Evolutionary conservation across 2,888 invertebrate genomes (phyloP), one percentile per base, ranked within the genome.

Genomic region (Synergus gifuensis): DNA sequence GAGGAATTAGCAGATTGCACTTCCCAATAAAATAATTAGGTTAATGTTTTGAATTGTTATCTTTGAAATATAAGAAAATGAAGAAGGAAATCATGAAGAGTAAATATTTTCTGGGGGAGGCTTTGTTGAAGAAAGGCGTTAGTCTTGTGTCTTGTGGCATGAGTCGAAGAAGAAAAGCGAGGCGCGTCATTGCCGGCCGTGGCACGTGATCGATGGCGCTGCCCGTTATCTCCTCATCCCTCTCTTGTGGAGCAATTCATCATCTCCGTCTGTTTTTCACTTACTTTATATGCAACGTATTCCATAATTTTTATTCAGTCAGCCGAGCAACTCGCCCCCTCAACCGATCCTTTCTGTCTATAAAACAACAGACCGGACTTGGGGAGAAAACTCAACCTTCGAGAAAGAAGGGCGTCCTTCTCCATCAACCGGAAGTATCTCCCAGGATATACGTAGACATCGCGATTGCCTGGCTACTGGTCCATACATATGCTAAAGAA

Each of bases 241-340:
- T 79, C 79, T 54, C 40, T 7, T 69, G 14, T 78, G 81, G 81
- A 87, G 92, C 91, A 92, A 92, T 92, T 92, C 91, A 92, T 92
- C 92, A 92, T 92, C 90, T 91, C 89, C 87, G 91, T 90, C 91
- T 92, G 92, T 91, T 92, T 91, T 92, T 92, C 91, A 92, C 92
- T 92, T 91, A 91, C 90, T 92, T 91, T 92, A 91, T 92, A 92
- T 92, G 92, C 92, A 92, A 91, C 91, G 92, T 92, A 91, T 92
- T 91, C 91, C 90, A 88, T 91, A 91, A 92, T 92, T 92, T 91
- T 92, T 92, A 92, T 92, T 90, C 91, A 91, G 89, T 91, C 90
- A 88, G 87, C 85, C 87, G 84, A 85, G 85, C 80, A 81, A 82
- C 78, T 78, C 84, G 77, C 83, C 83, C 77, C 77, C 54, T 73